Conservation (phyloP, 1,140 invertebrate species). For the Drosophila pachea region DNA sequence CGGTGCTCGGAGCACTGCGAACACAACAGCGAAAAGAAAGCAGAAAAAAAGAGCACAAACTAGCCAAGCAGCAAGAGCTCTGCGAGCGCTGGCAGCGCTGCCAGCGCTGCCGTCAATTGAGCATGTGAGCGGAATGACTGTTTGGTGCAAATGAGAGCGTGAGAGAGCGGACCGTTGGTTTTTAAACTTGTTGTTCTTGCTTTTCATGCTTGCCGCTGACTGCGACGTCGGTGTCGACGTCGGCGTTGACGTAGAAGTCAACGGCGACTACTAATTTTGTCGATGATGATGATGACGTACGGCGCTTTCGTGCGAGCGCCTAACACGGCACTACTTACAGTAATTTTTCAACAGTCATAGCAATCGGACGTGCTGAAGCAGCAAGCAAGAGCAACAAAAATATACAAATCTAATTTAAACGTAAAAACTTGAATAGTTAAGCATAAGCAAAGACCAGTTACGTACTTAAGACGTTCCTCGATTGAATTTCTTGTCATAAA, state of each 20-base stretch:
- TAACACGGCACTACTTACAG: constrained; percentile 49
- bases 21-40: constrained; percentile 46
- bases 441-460: constrained; percentile 1
- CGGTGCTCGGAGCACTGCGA: constrained; percentile 2
- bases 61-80: not conserved
- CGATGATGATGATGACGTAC: constrained; percentile 68
- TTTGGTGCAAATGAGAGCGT: not conserved
- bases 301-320: constrained; percentile 41
- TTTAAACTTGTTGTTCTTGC: constrained; percentile 31
- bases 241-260: constrained; percentile 18
- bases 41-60: constrained; percentile 16
- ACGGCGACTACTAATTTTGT: constrained; percentile 57
- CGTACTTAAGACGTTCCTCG: constrained; percentile 57
- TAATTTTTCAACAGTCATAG: constrained; percentile 61
- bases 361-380: constrained; percentile 54
- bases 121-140: constrained; percentile 21
- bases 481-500: constrained; percentile 18
- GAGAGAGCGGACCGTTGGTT: not conserved
- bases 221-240: no score
- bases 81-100: not conserved
- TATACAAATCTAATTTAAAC: constrained; percentile 8
- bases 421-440: constrained; percentile 14
- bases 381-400: constrained; percentile 7
- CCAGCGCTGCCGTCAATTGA: constrained; percentile 23
- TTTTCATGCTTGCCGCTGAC: constrained; percentile 26